Evolutionary conservation across 2,888 invertebrate species (phyloP), one percentile per base, ranked within the genome.

Genomic region (Hesperia comma): DNA sequence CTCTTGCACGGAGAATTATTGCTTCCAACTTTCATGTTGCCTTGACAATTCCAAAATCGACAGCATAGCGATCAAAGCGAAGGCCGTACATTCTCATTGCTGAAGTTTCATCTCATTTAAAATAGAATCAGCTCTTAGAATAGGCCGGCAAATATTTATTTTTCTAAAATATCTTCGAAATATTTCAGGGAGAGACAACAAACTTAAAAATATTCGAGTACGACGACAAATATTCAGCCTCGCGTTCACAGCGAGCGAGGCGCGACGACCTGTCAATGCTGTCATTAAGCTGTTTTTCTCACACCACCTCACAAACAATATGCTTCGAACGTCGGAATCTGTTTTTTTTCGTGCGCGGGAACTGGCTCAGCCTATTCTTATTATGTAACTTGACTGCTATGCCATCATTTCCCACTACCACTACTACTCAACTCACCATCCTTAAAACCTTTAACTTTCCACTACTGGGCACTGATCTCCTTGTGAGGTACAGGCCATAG

Each of bases 341-440:
- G 26, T 43, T 46, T 46, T 55, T 67, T 67, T 61, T 40, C 61
- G 61, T 51, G 26, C 26, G 51, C 49, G 49, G 14, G 57, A 68
- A 68, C 51, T 62, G 41, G 51, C 51, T 61, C 51, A 62, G 53
- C 15, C 33, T 49, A 61, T 26, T 26, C 26, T 6, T 33, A 33
- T 68, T 72, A 63, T 68, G 70, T 64, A 74, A 74, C 54, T 51
- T 26, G 51, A 49, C 12, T 19, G 19, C 17, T 7, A 46, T 17
- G 17, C 10, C 8, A 37, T 12, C 37, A 37, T 26, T 4, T 26
- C n/a, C n/a, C n/a, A n/a, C n/a, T n/a, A n/a, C n/a, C n/a, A n/a
- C n/a, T n/a, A n/a, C n/a, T n/a, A n/a, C n/a, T n/a, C n/a, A n/a
- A n/a, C n/a, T n/a, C n/a, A n/a, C n/a, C n/a, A n/a, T n/a, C n/a